These are phyloP conservation scores for Paradisaea rubra DNA, from an alignment of 2,113 vertebrate genomes.

Conservation along the genomic window DNA sequence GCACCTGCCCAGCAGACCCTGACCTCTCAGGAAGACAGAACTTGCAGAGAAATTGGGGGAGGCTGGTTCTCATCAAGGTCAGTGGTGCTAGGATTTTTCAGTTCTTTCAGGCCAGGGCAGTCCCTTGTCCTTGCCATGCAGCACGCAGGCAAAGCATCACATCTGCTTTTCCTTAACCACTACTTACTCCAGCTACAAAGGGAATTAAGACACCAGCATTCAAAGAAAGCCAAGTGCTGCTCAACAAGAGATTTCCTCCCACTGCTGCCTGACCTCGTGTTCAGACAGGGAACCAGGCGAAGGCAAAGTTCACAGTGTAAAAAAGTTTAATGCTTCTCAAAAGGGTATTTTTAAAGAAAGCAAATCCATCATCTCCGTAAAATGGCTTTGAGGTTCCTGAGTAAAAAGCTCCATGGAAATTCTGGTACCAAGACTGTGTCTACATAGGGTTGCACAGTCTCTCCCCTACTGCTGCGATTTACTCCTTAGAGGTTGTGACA, in stretches of 20 bases:
- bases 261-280: not conserved
- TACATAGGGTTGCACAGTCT: fast-evolving
- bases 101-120: not conserved
- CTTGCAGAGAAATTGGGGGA: not conserved
- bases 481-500: not conserved
- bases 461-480: not conserved
- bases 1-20: not conserved
- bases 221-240: not conserved
- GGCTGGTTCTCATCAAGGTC: not conserved
- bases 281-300: not conserved
- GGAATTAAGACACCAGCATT: not conserved
- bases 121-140: not conserved
- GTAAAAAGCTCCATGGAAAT: not conserved
- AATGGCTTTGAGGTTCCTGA: not conserved
- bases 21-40: not conserved
- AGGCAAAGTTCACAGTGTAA: not conserved
- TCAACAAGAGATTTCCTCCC: not conserved
- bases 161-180: not conserved
- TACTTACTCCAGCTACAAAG: not conserved
- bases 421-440: not conserved
- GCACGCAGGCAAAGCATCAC: not conserved
- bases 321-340: not conserved
- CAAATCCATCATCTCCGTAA: not conserved
- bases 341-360: not conserved
- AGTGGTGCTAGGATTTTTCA: not conserved